phyloP scores from a whole-genome alignment of 2,797 vertebrate species.

The Hippocampus kuda region DNA sequence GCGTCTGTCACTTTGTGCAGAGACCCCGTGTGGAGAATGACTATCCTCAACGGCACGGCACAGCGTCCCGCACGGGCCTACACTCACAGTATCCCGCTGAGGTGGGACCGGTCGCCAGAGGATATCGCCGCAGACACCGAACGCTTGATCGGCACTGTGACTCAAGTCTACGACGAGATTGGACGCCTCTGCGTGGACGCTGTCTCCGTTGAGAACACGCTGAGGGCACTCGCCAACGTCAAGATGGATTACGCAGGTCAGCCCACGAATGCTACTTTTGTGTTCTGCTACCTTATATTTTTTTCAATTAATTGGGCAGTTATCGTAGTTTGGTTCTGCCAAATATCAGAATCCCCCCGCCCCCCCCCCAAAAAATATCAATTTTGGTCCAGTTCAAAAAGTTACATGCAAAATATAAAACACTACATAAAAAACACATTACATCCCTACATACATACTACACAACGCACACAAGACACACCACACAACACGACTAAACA shows the following conservation, averaged over 20 bases:
- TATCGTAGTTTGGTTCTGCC: too few relatives aligned
- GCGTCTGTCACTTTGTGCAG: not conserved
- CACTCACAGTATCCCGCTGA: conserved; percentile 64
- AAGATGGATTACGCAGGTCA: conserved; percentile 83
- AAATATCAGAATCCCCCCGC: too few relatives aligned
- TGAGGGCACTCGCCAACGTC: conserved; percentile 72
- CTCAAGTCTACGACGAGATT: conserved; percentile 72
- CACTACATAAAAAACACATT: too few relatives aligned
- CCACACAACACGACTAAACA: too few relatives aligned
- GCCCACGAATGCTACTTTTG: conserved; percentile 13
- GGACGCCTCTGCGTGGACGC: conserved; percentile 66
- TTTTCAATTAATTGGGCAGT: not conserved
- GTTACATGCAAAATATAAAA: too few relatives aligned
- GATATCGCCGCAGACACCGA: conserved; percentile 74
- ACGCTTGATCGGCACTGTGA: conserved; percentile 73
- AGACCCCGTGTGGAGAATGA: conserved; percentile 69
- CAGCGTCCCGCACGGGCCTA: conserved; percentile 45
- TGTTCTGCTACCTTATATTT: not conserved
- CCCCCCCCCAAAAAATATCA: too few relatives aligned
- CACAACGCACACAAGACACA: too few relatives aligned
- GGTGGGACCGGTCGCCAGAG: conserved; percentile 85
- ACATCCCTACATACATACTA: too few relatives aligned
- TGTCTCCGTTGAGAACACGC: conserved; percentile 79
- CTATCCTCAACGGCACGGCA: conserved; percentile 56
- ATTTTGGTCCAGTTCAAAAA: too few relatives aligned